Evolutionary conservation across 2,113 vertebrate species (phyloP).

Genomic region (Pteropus alecto): DNA sequence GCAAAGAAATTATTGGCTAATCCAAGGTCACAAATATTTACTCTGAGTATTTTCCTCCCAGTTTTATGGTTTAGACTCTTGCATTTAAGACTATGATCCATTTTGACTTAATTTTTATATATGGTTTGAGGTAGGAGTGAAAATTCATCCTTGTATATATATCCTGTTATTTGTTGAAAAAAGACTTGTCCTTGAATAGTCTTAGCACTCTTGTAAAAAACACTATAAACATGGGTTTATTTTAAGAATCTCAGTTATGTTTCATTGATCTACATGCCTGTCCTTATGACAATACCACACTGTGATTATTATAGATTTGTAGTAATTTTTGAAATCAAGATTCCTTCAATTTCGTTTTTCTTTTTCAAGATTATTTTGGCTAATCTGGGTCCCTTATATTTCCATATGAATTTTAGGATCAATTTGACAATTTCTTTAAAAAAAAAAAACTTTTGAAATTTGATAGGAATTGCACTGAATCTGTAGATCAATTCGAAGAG

Average conservation of each 20-base stretch:
- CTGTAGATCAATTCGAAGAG: not conserved
- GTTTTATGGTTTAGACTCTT: not conserved
- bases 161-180: not conserved
- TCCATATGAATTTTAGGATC: not conserved
- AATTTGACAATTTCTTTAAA: not conserved
- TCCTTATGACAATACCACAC: not conserved
- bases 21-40: not conserved
- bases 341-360: not conserved
- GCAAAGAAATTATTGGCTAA: not conserved
- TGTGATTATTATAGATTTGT: not conserved
- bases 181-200: not conserved
- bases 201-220: not conserved
- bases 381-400: not conserved
- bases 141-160: not conserved
- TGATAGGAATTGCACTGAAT: not conserved
- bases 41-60: not conserved
- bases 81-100: not conserved
- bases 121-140: not conserved
- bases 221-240: not conserved
- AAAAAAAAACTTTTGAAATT: not conserved
- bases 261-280: not conserved
- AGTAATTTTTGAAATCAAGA: not conserved
- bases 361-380: not conserved
- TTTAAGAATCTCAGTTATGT: not conserved
- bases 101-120: not conserved